Evolutionary conservation across 1,140 invertebrate genomes (phyloP).

Genomic region (Platyscapa corneri): DNA sequence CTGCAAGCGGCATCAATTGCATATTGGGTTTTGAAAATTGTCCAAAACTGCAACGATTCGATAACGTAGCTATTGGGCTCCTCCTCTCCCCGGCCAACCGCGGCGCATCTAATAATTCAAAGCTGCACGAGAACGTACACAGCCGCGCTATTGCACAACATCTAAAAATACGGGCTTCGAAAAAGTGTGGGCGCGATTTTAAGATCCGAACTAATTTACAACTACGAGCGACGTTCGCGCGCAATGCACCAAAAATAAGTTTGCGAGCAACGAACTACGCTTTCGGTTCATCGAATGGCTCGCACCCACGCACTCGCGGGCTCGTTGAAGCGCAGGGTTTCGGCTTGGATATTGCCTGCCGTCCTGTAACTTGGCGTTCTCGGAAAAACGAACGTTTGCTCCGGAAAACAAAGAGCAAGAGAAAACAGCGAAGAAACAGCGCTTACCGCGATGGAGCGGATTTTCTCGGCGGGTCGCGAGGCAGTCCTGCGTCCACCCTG

Average conservation of each 20-base stretch:
- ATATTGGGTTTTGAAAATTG: background rate
- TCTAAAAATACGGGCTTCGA: constrained; percentile 6
- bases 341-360: background rate
- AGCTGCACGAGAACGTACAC: background rate
- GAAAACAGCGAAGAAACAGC: too few relatives aligned
- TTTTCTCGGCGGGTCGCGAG: too few relatives aligned
- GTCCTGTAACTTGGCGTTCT: too few relatives aligned
- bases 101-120: background rate
- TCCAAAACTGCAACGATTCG: background rate
- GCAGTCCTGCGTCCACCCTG: too few relatives aligned
- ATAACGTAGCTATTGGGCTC: too few relatives aligned
- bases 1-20: background rate
- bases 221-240: background rate
- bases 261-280: constrained; percentile 41
- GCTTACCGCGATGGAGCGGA: too few relatives aligned
- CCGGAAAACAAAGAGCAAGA: too few relatives aligned
- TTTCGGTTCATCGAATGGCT: constrained; percentile 4
- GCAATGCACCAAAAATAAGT: constrained; percentile 27
- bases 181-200: background rate
- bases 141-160: background rate
- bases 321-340: background rate
- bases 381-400: too few relatives aligned
- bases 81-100: background rate
- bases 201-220: background rate
- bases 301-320: background rate